Evolutionary conservation across 2,888 invertebrate genomes (phyloP).

Genomic region (Caenorhabditis sp.): DNA sequence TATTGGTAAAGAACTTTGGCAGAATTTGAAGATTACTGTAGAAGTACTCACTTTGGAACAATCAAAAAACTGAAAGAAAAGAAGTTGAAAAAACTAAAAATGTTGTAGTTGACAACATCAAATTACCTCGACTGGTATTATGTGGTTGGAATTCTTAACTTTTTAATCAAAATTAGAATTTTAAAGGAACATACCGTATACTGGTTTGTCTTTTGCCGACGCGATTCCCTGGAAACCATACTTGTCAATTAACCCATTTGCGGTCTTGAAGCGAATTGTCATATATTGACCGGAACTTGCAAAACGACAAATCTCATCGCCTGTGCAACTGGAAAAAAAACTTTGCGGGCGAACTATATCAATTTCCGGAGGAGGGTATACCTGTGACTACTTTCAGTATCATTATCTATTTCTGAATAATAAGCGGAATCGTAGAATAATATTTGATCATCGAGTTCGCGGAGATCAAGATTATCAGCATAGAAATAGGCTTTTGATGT

Average conservation of each 20-base stretch:
- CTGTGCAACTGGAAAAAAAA: slow-evolving; percentile 27
- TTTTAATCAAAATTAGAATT: background rate
- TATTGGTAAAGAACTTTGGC: background rate
- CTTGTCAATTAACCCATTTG: slow-evolving; percentile 27
- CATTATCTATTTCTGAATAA: slow-evolving; percentile 16
- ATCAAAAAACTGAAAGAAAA: background rate
- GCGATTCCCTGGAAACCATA: slow-evolving; percentile 48
- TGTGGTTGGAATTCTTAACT: background rate
- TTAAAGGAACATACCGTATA: slow-evolving; percentile 12
- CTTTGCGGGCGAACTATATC: no score
- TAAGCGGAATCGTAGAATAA: slow-evolving; percentile 36
- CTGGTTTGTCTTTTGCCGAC: slow-evolving; percentile 21
- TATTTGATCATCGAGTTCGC: slow-evolving; percentile 36
- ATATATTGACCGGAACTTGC: slow-evolving; percentile 28
- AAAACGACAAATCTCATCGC: slow-evolving; percentile 25
- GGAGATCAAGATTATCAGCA: slow-evolving; percentile 47
- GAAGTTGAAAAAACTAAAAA: background rate
- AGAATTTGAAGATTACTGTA: no score
- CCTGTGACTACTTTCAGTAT: slow-evolving; percentile 13
- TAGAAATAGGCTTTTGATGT: slow-evolving; percentile 40
- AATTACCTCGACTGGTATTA: background rate
- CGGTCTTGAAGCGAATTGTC: slow-evolving; percentile 39
- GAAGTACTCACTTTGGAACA: no score
- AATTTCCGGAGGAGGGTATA: no score
- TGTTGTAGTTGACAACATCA: background rate